Percentiles rank a stretch among this genome's conserved stretches.
Conservation (phyloP, 2,888 invertebrate species). For the Byasa hedistus region DNA sequence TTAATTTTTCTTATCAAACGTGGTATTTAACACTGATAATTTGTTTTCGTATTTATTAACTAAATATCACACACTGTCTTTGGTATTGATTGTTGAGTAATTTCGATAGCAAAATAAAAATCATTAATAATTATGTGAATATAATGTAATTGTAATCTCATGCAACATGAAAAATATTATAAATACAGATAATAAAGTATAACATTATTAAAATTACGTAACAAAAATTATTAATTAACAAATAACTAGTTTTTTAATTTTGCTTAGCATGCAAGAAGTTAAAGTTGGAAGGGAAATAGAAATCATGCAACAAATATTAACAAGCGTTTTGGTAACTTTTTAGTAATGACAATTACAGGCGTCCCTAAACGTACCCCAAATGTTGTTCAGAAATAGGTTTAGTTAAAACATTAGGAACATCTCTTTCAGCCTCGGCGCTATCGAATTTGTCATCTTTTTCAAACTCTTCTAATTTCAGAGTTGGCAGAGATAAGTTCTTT, state of each 20-base stretch:
- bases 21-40: conserved; percentile 66
- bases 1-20: conserved; percentile 46
- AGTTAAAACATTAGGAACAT: conserved; percentile 45
- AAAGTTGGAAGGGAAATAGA: conserved; percentile 17
- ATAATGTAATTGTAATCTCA: conserved; percentile 11
- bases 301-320: conserved; percentile 25
- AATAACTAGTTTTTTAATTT: not conserved
- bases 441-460: conserved; percentile 51
- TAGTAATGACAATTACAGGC: conserved; percentile 29
- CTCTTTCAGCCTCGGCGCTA: conserved; percentile 60
- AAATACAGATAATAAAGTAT: conserved; percentile 8
- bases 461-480: conserved; percentile 65
- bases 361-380: conserved; percentile 76
- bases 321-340: conserved; percentile 37
- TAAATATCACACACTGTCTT: conserved; percentile 36
- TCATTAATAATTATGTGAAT: conserved; percentile 22
- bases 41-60: conserved; percentile 51
- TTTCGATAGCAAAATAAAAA: conserved; percentile 29
- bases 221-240: conserved; percentile 1
- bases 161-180: conserved; percentile 25
- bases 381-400: conserved; percentile 78
- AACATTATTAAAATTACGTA: conserved; percentile 12
- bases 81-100: conserved; percentile 24
- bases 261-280: conserved; percentile 16
- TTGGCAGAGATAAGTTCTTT: conserved; percentile 70